These are phyloP conservation scores for Campylomormyrus tamandua DNA, from an alignment of 2,113 vertebrate species.

Conservation along the genomic window DNA sequence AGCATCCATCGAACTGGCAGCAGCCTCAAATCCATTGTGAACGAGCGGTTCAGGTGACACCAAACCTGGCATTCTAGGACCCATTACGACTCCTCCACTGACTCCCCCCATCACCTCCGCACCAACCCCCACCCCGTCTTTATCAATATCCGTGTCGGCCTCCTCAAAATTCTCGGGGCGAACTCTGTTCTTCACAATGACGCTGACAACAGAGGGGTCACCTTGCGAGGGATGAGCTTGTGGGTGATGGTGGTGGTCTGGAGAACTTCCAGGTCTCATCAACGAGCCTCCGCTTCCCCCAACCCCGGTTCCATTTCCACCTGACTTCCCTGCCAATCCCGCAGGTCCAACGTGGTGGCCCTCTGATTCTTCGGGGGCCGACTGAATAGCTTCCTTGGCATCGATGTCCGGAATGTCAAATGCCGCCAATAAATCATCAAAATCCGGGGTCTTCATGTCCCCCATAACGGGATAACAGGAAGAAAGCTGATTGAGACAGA, in stretches of 20 bases:
- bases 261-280: slow-evolving; percentile 39
- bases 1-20: slow-evolving; percentile 19
- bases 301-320: slow-evolving; percentile 36
- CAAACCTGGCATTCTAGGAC: slow-evolving; percentile 23
- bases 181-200: slow-evolving; percentile 90
- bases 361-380: slow-evolving; percentile 66
- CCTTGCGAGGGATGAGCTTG: slow-evolving; percentile 24
- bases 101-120: slow-evolving; percentile 37
- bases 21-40: slow-evolving; percentile 45
- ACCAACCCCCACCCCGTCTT: slow-evolving; percentile 11
- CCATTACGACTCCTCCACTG: slow-evolving; percentile 20
- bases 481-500: slow-evolving; percentile 42
- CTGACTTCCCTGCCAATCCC: slow-evolving; percentile 43
- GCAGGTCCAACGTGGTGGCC: slow-evolving; percentile 45
- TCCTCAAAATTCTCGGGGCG: slow-evolving; percentile 68
- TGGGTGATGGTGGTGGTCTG: slow-evolving; percentile 25
- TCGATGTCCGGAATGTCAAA: slow-evolving; percentile 98
- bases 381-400: slow-evolving; percentile 85
- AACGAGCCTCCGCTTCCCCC: slow-evolving; percentile 40
- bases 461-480: slow-evolving; percentile 70
- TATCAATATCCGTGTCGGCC: slow-evolving; percentile 19
- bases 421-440: slow-evolving; percentile 91
- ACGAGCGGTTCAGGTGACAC: slow-evolving; percentile 31
- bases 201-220: slow-evolving; percentile 78
- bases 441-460: slow-evolving; percentile 98